phyloP scores from a whole-genome alignment of 1,140 invertebrate genomes.

The Portunus trituberculatus region DNA sequence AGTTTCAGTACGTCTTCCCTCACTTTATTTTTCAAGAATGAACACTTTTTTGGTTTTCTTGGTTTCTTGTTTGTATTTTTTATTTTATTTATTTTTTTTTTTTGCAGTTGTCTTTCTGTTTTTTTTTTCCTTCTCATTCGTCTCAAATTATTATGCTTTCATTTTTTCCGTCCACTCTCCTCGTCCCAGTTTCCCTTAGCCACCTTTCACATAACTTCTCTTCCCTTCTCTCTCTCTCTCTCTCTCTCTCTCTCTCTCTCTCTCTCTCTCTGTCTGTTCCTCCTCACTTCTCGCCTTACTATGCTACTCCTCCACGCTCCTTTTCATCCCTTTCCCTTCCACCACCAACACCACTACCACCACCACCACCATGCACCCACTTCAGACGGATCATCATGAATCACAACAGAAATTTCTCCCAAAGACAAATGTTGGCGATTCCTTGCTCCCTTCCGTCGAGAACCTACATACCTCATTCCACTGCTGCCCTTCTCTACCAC shows the following conservation, averaged over 20 bases:
- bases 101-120: neutral
- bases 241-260: neutral
- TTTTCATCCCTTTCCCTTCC: neutral
- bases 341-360: neutral
- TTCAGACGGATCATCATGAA: constrained; percentile 32
- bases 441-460: constrained; percentile 30
- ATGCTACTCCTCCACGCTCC: neutral
- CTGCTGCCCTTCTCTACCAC: neutral
- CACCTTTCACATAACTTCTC: constrained; percentile 26
- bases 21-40: too few relatives aligned
- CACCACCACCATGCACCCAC: neutral
- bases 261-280: neutral
- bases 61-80: too few relatives aligned
- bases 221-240: constrained; percentile 47
- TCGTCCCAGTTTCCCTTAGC: constrained; percentile 35
- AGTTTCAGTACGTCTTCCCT: too few relatives aligned
- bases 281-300: neutral
- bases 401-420: constrained; percentile 28
- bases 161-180: constrained; percentile 1
- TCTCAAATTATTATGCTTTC: too few relatives aligned
- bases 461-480: constrained; percentile 49
- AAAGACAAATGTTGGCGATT: constrained; percentile 30
- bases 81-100: too few relatives aligned
- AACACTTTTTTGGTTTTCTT: too few relatives aligned
- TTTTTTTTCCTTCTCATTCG: neutral